A percentile compares a stretch with the other conserved stretches of the same genome.
Conservation (phyloP, 2,888 invertebrate genomes). For the Leptodirus hochenwartii region DNA sequence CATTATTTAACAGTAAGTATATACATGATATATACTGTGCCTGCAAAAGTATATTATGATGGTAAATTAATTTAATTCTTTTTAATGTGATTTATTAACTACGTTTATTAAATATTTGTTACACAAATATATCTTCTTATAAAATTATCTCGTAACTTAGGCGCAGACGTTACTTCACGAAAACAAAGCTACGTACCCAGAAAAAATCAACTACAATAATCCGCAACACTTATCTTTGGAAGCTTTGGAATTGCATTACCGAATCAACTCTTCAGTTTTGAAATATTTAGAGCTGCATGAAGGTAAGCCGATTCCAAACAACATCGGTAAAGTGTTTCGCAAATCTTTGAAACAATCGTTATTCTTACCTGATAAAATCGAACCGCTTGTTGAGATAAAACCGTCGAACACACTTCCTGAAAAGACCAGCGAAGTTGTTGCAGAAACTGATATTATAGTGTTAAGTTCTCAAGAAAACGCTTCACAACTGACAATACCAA, state of each 20-base stretch:
- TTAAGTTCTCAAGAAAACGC: too few relatives aligned
- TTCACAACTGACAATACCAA: too few relatives aligned
- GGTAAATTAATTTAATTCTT: neutral
- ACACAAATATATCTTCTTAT: slow-evolving; percentile 3
- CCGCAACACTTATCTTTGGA: slow-evolving; percentile 74
- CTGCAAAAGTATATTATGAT: neutral
- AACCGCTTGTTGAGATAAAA: too few relatives aligned
- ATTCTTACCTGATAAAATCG: too few relatives aligned
- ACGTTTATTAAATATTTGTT: neutral
- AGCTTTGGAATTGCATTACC: slow-evolving; percentile 68
- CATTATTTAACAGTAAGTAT: slow-evolving; percentile 51
- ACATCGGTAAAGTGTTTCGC: slow-evolving; percentile 38
- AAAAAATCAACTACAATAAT: slow-evolving; percentile 68
- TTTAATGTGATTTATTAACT: neutral
- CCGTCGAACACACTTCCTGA: too few relatives aligned
- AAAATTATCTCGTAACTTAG: slow-evolving; percentile 23
- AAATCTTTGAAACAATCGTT: slow-evolving; percentile 34
- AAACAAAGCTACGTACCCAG: slow-evolving; percentile 67
- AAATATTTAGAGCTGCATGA: slow-evolving; percentile 69
- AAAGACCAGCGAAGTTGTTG: too few relatives aligned
- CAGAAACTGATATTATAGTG: too few relatives aligned
- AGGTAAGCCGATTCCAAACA: slow-evolving; percentile 42
- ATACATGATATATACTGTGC: too few relatives aligned
- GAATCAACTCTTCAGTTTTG: slow-evolving; percentile 76
- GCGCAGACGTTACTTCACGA: slow-evolving; percentile 61